Evolutionary conservation across 2,113 vertebrate species (phyloP).

Genomic region (Pseudonaja textilis): DNA sequence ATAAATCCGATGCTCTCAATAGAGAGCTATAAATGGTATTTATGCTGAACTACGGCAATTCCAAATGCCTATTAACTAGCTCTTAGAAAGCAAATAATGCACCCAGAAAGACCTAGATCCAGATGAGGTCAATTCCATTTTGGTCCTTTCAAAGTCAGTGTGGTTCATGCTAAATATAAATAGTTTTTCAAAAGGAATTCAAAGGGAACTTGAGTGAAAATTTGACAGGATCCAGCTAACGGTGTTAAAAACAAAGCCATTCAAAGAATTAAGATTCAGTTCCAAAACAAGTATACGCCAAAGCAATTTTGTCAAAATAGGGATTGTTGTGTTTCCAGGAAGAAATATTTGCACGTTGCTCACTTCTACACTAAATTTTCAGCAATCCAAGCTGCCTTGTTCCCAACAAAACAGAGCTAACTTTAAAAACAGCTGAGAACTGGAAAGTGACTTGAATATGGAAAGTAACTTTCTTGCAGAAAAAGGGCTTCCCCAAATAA

Average conservation of each 20-base stretch:
- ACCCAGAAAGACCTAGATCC: not conserved
- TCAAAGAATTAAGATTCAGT: not conserved
- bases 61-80: not conserved
- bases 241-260: not conserved
- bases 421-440: not conserved
- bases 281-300: not conserved
- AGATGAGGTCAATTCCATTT: not conserved
- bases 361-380: not conserved
- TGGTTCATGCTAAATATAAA: not conserved
- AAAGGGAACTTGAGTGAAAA: not conserved
- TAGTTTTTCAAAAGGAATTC: not conserved
- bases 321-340: not conserved
- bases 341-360: not conserved
- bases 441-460: not conserved
- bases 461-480: not conserved
- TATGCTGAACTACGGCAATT: not conserved
- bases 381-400: not conserved
- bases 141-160: not conserved
- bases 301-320: not conserved
- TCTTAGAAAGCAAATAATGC: not conserved
- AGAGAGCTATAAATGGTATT: not conserved
- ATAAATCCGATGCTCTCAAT: not conserved
- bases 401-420: not conserved
- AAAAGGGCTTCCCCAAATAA: not conserved
- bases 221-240: not conserved